phyloP scores from a whole-genome alignment of 1,140 invertebrate genomes.

The Platyscapa corneri region DNA sequence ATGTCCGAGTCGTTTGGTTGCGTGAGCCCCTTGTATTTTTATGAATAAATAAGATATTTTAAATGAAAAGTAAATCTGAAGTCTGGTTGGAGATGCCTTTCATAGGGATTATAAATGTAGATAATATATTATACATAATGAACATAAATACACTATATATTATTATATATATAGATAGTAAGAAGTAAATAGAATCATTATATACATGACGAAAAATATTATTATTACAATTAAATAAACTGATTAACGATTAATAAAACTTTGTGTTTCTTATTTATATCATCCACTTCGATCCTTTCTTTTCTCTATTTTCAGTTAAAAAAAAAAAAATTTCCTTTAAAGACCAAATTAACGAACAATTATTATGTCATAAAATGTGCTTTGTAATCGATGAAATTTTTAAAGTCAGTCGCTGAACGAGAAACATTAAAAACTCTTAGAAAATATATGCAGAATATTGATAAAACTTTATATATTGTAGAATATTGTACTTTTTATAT shows the following conservation, averaged over 20 bases:
- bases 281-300: neutral
- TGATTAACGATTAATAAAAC: constrained; percentile 73
- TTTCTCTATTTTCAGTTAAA: no score
- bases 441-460: no score
- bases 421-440: no score
- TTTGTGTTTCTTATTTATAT: constrained; percentile 53
- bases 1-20: constrained; percentile 61
- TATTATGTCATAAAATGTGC: no score
- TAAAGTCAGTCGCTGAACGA: no score
- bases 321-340: no score
- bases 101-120: constrained; percentile 75
- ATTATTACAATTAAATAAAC: constrained; percentile 75
- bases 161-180: constrained; percentile 73
- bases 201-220: constrained; percentile 72
- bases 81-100: constrained; percentile 75
- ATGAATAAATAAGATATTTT: constrained; percentile 76
- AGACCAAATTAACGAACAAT: no score
- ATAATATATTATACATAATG: constrained; percentile 75
- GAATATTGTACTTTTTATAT: no score
- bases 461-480: no score
- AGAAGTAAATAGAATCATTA: constrained; percentile 72
- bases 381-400: no score
- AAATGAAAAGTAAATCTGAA: constrained; percentile 74
- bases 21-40: constrained; percentile 73
- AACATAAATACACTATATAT: constrained; percentile 74